These are phyloP conservation scores for Oscheius onirici DNA, from an alignment of 2,888 invertebrate genomes.

Conservation along the genomic window DNA sequence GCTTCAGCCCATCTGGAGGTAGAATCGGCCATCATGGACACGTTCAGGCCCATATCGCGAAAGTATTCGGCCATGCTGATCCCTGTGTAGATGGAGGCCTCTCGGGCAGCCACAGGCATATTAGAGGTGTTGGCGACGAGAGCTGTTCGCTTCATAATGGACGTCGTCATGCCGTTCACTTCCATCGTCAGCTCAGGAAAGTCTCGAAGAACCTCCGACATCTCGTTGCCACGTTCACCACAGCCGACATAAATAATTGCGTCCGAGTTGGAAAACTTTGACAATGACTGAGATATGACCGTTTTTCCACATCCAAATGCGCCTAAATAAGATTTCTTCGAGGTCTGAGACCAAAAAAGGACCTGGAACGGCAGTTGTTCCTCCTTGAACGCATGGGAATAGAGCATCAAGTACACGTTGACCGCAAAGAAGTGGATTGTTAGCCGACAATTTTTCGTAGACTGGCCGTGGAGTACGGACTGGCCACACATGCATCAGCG, in stretches of 20 bases:
- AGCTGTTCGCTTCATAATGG: slow-evolving; percentile 99
- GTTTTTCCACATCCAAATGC: slow-evolving; percentile 99
- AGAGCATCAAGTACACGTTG: slow-evolving; percentile 97
- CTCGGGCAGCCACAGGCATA: slow-evolving; percentile 99
- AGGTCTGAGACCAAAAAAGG: not conserved
- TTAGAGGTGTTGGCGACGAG: slow-evolving; percentile 99
- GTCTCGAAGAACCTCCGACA: slow-evolving; percentile 95
- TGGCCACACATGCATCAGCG: slow-evolving; percentile 98
- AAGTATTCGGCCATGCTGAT: slow-evolving; percentile 96
- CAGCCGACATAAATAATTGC: slow-evolving; percentile 99
- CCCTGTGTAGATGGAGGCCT: slow-evolving; percentile 97
- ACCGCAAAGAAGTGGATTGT: slow-evolving; percentile 95
- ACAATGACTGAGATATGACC: slow-evolving; percentile 97
- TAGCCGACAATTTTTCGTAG: slow-evolving; percentile 97
- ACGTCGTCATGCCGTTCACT: slow-evolving; percentile 90
- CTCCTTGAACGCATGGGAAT: slow-evolving; percentile 83
- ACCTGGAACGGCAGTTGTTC: slow-evolving; percentile 69
- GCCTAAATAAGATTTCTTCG: slow-evolving; percentile 73
- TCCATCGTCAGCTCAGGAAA: slow-evolving; percentile 97
- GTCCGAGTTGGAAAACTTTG: slow-evolving; percentile 99
- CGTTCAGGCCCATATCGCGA: slow-evolving; percentile 93
- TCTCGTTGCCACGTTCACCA: slow-evolving; percentile 99
- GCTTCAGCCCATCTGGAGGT: slow-evolving; percentile 99
- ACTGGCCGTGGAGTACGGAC: slow-evolving; percentile 95
- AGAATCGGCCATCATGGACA: slow-evolving; percentile 99